Percentiles rank a stretch among this genome's conserved stretches.
Conservation (phyloP, 2,797 vertebrate species). For the Limnodromus scolopaceus region DNA sequence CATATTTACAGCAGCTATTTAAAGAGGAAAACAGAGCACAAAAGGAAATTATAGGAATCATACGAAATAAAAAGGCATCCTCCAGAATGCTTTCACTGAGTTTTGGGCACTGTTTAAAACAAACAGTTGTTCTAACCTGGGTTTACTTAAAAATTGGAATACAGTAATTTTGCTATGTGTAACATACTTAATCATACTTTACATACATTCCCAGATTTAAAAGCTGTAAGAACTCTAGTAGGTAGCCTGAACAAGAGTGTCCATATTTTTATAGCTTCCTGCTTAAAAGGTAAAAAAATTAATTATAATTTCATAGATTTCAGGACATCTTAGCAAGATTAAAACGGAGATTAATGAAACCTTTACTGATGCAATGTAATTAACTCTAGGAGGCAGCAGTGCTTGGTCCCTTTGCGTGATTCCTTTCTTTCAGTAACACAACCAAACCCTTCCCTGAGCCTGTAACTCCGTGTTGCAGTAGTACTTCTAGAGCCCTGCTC, state of each 20-base stretch:
- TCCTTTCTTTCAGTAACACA: neutral
- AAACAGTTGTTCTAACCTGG: neutral
- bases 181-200: neutral
- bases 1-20: neutral
- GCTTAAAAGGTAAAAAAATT: neutral
- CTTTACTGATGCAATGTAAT: neutral
- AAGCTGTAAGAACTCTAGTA: neutral
- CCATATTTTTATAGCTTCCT: neutral
- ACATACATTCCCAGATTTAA: neutral
- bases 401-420: neutral
- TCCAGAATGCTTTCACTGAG: neutral
- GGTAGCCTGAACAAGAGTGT: neutral
- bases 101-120: neutral
- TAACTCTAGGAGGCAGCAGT: constrained; percentile 33
- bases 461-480: neutral
- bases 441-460: neutral
- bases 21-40: neutral
- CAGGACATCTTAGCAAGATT: neutral
- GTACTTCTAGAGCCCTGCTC: neutral
- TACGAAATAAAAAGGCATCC: neutral
- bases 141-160: neutral
- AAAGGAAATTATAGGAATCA: neutral
- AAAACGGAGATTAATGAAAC: neutral
- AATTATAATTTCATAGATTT: neutral
- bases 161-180: neutral